These are phyloP conservation scores for Callithrix jacchus DNA, from an alignment of 2,113 vertebrate species.

Conservation along the genomic window DNA sequence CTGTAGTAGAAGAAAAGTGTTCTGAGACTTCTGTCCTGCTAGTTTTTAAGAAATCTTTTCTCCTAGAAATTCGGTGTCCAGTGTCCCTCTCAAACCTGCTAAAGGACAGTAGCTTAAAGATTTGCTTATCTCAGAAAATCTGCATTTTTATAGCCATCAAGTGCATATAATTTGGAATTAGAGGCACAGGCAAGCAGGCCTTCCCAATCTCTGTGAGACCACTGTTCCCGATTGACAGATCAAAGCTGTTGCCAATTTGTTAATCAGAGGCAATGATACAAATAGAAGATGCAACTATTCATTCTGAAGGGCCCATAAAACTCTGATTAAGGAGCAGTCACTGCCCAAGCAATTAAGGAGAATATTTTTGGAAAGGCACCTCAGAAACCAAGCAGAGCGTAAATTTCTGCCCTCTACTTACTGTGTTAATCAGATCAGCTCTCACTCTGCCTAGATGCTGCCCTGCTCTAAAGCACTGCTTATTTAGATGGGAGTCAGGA, in stretches of 20 bases:
- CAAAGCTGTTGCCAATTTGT: constrained; percentile 26
- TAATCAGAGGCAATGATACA: not conserved
- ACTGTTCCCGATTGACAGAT: not conserved
- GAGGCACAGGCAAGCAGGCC: not conserved
- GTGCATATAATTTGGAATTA: not conserved
- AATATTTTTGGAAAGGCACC: constrained; percentile 48
- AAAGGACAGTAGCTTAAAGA: not conserved
- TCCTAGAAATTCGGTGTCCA: not conserved
- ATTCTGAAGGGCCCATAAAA: constrained; percentile 33
- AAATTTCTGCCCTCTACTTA: not conserved
- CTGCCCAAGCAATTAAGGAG: not conserved
- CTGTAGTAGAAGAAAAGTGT: not conserved
- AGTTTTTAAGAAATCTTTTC: not conserved
- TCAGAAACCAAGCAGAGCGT: constrained; percentile 10
- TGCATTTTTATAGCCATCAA: not conserved
- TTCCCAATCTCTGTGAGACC: not conserved
- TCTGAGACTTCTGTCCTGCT: not conserved
- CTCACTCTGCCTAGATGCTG: not conserved
- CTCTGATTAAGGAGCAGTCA: not conserved
- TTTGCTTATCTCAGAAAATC: not conserved
- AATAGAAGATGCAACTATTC: not conserved
- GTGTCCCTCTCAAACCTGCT: constrained; percentile 2
- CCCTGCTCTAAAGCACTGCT: not conserved
- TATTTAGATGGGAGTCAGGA: not conserved
- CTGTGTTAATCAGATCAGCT: constrained; percentile 1